phyloP scores from a whole-genome alignment of 1,140 invertebrate species.

The Lucilia cuprina region DNA sequence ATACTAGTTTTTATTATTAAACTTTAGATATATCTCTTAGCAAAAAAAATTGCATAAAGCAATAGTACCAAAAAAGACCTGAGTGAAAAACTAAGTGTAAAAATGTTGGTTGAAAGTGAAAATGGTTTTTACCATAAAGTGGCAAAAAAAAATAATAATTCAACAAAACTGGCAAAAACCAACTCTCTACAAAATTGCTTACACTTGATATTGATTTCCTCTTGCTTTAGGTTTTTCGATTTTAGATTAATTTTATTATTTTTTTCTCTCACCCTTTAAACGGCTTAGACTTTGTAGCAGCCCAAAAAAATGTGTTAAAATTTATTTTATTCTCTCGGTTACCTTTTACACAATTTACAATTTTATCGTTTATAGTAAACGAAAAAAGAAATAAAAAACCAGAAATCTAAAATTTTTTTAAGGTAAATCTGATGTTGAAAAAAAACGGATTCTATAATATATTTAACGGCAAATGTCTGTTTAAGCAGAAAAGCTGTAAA shows the following conservation, averaged over 20 bases:
- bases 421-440: neutral
- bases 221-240: neutral
- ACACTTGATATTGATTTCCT: neutral
- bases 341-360: neutral
- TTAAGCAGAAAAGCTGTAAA: slow-evolving; percentile 34
- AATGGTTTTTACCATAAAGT: neutral
- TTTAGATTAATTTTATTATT: neutral
- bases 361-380: neutral
- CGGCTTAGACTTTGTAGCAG: neutral
- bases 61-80: too few species aligned
- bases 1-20: too few species aligned
- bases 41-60: too few species aligned
- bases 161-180: too few species aligned
- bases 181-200: too few species aligned
- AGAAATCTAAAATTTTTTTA: neutral
- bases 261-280: neutral
- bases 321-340: neutral
- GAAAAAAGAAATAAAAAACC: neutral
- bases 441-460: slow-evolving; percentile 7
- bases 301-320: neutral
- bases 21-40: too few species aligned
- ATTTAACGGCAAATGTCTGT: slow-evolving; percentile 7
- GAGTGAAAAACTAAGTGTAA: slow-evolving; percentile 13
- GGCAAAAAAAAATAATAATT: neutral
- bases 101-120: slow-evolving; percentile 2